Evolutionary conservation across 1,140 invertebrate species (phyloP).

Genomic region (Watersipora subatra): DNA sequence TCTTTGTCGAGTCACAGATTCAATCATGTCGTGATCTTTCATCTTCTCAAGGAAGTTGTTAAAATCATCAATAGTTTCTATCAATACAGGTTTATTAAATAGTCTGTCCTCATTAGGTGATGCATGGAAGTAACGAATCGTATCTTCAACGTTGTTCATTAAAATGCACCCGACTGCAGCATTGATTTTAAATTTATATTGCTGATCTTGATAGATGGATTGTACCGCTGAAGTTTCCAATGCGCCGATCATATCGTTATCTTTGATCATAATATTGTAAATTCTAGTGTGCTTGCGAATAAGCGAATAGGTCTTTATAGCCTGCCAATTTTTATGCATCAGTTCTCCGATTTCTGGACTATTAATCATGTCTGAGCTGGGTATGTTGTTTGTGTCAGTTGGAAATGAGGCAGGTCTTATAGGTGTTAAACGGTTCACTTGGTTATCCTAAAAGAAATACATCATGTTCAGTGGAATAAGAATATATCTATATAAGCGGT

Average conservation of each 20-base stretch:
- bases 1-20: neutral
- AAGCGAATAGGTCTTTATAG: neutral
- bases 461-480: no score
- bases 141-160: neutral
- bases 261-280: neutral
- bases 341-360: no score
- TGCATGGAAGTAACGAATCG: neutral
- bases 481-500: no score
- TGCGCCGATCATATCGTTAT: neutral
- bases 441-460: no score
- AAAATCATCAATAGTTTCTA: neutral
- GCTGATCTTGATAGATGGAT: neutral
- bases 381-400: no score
- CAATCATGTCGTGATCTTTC: neutral
- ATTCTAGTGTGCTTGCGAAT: neutral
- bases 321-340: neutral
- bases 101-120: neutral
- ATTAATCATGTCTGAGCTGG: no score
- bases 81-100: neutral
- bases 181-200: neutral
- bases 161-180: neutral
- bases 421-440: no score
- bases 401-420: no score
- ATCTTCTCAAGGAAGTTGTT: neutral
- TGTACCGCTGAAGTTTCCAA: neutral